Conservation (phyloP, 2,888 invertebrate species). For the Phrixothrix hirtus region DNA sequence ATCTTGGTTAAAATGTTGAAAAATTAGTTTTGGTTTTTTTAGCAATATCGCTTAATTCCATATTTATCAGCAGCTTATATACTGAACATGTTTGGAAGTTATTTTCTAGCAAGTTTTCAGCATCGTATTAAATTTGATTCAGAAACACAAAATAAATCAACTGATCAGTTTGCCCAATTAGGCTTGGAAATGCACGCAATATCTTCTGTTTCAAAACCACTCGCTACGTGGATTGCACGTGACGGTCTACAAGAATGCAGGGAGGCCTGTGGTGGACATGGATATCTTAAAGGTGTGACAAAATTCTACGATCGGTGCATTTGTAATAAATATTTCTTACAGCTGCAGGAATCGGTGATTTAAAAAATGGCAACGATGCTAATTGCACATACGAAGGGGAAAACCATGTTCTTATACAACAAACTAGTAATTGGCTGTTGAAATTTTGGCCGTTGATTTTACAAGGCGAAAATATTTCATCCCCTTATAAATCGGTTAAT, state of each 20-base stretch:
- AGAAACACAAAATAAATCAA: constrained; percentile 28
- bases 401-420: constrained; percentile 83
- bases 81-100: constrained; percentile 63
- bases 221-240: constrained; percentile 82
- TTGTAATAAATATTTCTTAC: constrained; percentile 55
- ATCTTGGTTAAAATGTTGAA: constrained; percentile 20
- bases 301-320: constrained; percentile 53
- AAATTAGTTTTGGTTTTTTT: constrained; percentile 33
- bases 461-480: constrained; percentile 51
- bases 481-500: constrained; percentile 68
- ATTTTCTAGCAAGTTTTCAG: constrained; percentile 61
- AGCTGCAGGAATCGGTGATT: constrained; percentile 74
- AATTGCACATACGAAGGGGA: constrained; percentile 91
- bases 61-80: constrained; percentile 67
- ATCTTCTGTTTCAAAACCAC: constrained; percentile 74
- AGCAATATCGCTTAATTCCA: constrained; percentile 75
- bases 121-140: too few relatives aligned
- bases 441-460: constrained; percentile 60
- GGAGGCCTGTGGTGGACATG: constrained; percentile 95
- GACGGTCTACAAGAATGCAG: constrained; percentile 91
- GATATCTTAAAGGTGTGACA: constrained; percentile 75
- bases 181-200: constrained; percentile 72
- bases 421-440: constrained; percentile 81
- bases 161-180: constrained; percentile 39
- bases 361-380: constrained; percentile 82